A percentile compares a stretch with the other conserved stretches of the same genome.
These are phyloP conservation scores for Chiroxiphia lanceolata DNA, from an alignment of 2,797 vertebrate species.

Conservation along the genomic window DNA sequence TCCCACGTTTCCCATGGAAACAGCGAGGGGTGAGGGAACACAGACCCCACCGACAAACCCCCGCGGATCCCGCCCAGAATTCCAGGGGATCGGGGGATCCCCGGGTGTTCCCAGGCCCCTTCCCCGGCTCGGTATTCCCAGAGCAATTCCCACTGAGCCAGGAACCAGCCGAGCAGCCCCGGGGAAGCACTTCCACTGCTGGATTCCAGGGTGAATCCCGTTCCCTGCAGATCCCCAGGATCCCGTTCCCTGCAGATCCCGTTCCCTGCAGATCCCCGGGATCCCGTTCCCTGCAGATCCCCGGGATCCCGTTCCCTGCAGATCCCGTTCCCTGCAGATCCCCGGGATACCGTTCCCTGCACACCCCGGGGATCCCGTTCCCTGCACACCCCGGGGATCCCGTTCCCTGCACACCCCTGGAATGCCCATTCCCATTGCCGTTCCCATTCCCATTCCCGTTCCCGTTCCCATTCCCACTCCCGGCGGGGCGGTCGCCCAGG, in stretches of 20 bases:
- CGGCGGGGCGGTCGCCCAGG: too few relatives aligned
- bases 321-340: background rate
- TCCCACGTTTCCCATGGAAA: accelerated
- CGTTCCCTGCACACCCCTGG: too few relatives aligned
- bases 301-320: too few relatives aligned
- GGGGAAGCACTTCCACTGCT: accelerated
- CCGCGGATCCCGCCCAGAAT: background rate
- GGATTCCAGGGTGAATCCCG: too few relatives aligned
- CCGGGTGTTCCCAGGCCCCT: background rate
- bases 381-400: background rate
- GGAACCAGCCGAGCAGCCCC: background rate
- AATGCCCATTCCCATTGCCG: too few relatives aligned
- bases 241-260: background rate
- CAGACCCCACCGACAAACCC: accelerated
- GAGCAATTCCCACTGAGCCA: background rate
- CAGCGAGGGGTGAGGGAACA: background rate
- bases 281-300: too few relatives aligned
- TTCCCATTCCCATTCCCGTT: too few relatives aligned
- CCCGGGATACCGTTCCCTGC: background rate
- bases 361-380: background rate
- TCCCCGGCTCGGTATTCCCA: background rate
- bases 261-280: background rate
- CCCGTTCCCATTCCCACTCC: too few relatives aligned
- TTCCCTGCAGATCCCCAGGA: too few relatives aligned
- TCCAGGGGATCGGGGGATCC: accelerated